Evolutionary conservation across 2,797 vertebrate species (phyloP), one percentile per base, ranked within the genome.

Genomic region (Gymnopithys bicolor): DNA sequence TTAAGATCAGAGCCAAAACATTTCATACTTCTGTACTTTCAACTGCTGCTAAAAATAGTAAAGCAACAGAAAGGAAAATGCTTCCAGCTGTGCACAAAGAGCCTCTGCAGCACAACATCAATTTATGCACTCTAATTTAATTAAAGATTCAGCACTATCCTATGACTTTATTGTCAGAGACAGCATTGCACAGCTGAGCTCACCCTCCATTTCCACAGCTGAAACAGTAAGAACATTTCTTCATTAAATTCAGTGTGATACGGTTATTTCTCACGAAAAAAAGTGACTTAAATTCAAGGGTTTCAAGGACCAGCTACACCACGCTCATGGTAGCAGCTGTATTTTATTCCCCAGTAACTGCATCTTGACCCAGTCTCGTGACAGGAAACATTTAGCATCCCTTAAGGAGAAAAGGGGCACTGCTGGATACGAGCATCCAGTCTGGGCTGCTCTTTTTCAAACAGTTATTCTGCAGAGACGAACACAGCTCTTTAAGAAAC

Each of bases 21-120:
- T 94, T 78, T 93, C 89, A 33, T 91, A 95, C 64, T 95, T 94
- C 77, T 82, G 51, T 32, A 89, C 87, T 95, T 95, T 93, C 89
- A 95, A 84, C 92, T 81, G 81, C 81, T 46, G 84, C 94, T 96
- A 95, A 96, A 97, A 92, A 97, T 93, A 97, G 82, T 24, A 68
- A 56, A 83, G 86, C 89, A 87, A 78, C 87, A 79, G 79, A 87
- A 84, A 94, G 81, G 85, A 91, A 92, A 95, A 92, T 1, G 80
- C 71, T 96, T 95, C 91, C 93, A 97, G 83, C 90, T 93, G 91
- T 49, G 90, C 94, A 82, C 82, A 77, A 78, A 92, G 93, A 93
- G 85, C 92, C 92, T 94, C 95, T 83, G 90, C 93, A 91, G 87
- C 89, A 92, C 87, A 95, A 91, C 93, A 96, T 76, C 89, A 68